Percentiles rank a stretch among this genome's conserved stretches.
Conservation (phyloP, 2,888 invertebrate genomes). For the Volucella inanis region DNA sequence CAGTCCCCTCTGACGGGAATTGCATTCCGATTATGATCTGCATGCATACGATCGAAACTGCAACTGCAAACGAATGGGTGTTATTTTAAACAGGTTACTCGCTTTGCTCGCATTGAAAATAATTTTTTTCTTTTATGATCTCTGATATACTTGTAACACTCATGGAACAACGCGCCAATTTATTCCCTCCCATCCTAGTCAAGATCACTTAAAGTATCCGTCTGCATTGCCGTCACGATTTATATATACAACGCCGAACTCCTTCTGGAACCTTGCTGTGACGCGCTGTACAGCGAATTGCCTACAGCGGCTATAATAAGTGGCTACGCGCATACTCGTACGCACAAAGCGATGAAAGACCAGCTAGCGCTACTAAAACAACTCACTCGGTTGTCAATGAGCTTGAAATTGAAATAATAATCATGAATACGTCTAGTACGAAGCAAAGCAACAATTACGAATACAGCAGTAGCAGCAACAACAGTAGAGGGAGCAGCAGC, state of each 20-base stretch:
- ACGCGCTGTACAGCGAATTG: constrained; percentile 42
- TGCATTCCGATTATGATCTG: constrained; percentile 58
- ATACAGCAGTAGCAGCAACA: constrained; percentile 24
- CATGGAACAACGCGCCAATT: background rate
- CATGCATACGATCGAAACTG: constrained; percentile 9
- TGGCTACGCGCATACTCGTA: constrained; percentile 13
- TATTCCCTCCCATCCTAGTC: constrained; percentile 14
- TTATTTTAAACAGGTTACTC: constrained; percentile 38
- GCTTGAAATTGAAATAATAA: constrained; percentile 74
- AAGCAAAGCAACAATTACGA: constrained; percentile 56
- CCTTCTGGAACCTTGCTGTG: constrained; percentile 52
- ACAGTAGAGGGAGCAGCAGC: constrained; percentile 11
- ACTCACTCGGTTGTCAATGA: constrained; percentile 64
- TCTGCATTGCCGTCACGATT: constrained; percentile 60
- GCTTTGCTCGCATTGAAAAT: constrained; percentile 30
- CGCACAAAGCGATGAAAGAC: constrained; percentile 17
- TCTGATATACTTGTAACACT: too few species aligned
- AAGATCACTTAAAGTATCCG: constrained; percentile 43
- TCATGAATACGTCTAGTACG: constrained; percentile 31
- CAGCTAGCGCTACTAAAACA: constrained; percentile 7
- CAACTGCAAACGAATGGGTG: constrained; percentile 35
- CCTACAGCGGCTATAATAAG: constrained; percentile 39
- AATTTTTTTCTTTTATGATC: background rate
- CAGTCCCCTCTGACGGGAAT: constrained; percentile 44
- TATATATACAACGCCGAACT: constrained; percentile 32